Conservation (phyloP, 2,113 vertebrate genomes). For the Orcinus orca region DNA sequence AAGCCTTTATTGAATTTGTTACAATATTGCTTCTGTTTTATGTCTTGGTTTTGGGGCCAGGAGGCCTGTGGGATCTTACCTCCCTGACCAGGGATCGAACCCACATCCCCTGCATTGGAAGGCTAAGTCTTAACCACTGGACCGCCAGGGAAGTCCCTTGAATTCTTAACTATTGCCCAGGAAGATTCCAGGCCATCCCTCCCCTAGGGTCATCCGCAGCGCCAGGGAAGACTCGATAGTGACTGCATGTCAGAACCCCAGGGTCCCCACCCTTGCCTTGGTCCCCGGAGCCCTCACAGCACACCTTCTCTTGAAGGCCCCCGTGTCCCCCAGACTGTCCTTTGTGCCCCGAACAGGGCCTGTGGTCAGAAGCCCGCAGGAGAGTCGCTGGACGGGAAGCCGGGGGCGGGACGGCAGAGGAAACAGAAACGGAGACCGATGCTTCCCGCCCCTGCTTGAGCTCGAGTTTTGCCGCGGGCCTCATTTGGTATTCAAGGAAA, state of each 20-base stretch:
- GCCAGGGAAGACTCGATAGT: rapidly evolving
- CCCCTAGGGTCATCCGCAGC: background rate
- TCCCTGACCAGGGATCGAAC: background rate
- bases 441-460: slow-evolving; percentile 75
- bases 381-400: background rate
- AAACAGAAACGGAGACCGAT: background rate
- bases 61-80: background rate
- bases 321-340: rapidly evolving
- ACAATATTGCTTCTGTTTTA: background rate
- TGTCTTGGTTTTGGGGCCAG: background rate
- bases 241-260: rapidly evolving
- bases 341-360: background rate
- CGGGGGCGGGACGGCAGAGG: background rate
- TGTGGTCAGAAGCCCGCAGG: background rate
- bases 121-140: background rate
- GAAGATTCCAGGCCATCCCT: background rate
- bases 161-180: background rate
- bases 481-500: slow-evolving; percentile 88
- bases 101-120: background rate
- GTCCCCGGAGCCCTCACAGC: rapidly evolving
- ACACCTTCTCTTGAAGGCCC: background rate
- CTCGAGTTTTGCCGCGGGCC: slow-evolving; percentile 74
- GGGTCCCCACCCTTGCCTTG: background rate
- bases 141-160: background rate
- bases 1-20: background rate